phyloP scores from a whole-genome alignment of 2,888 invertebrate species.

The Hydrotaea cyrtoneurina region DNA sequence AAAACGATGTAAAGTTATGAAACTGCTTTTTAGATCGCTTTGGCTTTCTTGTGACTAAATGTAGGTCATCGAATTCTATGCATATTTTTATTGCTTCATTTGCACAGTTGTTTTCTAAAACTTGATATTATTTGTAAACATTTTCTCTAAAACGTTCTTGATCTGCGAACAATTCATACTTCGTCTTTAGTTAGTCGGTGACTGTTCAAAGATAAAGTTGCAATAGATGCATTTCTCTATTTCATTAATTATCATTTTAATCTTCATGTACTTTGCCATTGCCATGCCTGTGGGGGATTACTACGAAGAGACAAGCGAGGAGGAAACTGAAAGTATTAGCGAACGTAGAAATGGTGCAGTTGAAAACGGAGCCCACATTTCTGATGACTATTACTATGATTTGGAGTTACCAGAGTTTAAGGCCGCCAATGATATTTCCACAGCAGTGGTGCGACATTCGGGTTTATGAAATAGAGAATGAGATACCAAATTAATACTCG shows the following conservation, averaged over 20 bases:
- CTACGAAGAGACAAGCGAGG: neutral
- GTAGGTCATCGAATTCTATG: no score
- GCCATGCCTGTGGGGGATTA: neutral
- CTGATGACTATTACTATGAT: slow-evolving; percentile 8
- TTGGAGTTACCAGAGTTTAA: neutral
- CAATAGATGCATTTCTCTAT: neutral
- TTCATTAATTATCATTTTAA: neutral
- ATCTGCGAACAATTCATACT: no score
- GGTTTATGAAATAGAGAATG: neutral
- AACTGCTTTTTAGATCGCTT: no score
- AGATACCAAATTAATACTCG: no score
- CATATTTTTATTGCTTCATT: no score
- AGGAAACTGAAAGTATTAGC: neutral
- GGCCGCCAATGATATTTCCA: neutral
- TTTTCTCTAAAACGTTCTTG: no score
- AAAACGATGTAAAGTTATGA: no score
- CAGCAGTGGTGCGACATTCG: neutral
- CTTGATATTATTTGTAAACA: no score
- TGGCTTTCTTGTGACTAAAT: no score
- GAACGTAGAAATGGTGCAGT: neutral
- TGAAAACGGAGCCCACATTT: no score
- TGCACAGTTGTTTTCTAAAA: no score
- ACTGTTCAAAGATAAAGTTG: neutral
- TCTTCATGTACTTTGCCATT: neutral
- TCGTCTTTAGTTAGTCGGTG: neutral